Base-by-base conservation (phyloP, 53 echinoderm and acorn worm species). In the Zoroaster sp. region DNA sequence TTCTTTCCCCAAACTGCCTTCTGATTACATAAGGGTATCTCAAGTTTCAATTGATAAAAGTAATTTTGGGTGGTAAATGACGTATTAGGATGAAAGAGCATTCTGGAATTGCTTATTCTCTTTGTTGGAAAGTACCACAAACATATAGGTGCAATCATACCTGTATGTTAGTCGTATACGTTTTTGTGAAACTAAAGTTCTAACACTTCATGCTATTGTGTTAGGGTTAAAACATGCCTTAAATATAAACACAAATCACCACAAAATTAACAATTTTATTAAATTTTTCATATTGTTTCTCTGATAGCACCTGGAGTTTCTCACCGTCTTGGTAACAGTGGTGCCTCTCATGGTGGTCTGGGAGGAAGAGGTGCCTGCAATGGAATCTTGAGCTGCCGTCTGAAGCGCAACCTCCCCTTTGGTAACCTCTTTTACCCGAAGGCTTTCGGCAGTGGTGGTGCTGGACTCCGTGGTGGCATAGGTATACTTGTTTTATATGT, bases 291-390 rank as follows among this genome's bases (percentile, higher is more conserved):
- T 59, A 2, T 59, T 59, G 21, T 59, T 59, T 59, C 59, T 59
- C 28, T 25, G 65, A 66, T 45, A 96, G 96, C 94, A 69, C 89
- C 94, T 40, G 96, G 96, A 39, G 73, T 92, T n/a, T 38, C 43
- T 3, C 94, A 96, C 69, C 83, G 78, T 30, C 91, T 94, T 43
- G 91, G 96, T 35, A 69, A 80, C 66, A 94, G 94, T 86, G 96
- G 96, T n/a, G 96, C 94, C 25, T 94, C 96, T 44, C 96, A 96
- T 91, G 96, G 89, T 69, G 96, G 96, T 42, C 70, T 94, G 5
- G 96, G 96, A 18, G 96, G 96, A 8, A 87, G 96, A 69, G 96
- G 96, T 1, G 87, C 59, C 30, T 96, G 96, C 66, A 75, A 83
- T 75, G 93, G 93, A 20, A 90, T 72, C 55, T 9, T 28, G 6